These are phyloP conservation scores for Catamblyrhynchus diadema DNA, from an alignment of 2,797 vertebrate genomes.

Conservation along the genomic window DNA sequence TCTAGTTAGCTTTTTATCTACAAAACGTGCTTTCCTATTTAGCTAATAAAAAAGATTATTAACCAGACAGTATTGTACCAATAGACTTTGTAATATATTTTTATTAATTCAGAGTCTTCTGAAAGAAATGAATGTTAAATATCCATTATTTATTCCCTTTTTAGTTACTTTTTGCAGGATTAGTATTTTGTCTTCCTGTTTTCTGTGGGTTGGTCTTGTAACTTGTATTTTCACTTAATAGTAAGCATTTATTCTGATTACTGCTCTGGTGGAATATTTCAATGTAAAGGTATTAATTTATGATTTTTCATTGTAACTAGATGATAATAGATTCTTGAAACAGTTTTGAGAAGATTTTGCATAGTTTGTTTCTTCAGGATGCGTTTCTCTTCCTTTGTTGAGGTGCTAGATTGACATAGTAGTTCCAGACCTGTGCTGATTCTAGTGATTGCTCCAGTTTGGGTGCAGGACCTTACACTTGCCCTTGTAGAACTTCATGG, in stretches of 20 bases:
- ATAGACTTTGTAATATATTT: background rate
- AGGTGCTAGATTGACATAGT: background rate
- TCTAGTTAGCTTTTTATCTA: background rate
- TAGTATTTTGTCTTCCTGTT: background rate
- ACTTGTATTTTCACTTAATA: background rate
- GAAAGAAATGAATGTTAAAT: background rate
- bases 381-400: background rate
- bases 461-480: background rate
- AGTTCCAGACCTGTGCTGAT: background rate
- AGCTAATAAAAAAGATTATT: background rate
- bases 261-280: background rate
- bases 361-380: background rate
- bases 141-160: background rate
- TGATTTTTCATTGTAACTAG: background rate
- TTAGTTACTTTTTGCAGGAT: background rate
- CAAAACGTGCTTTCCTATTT: background rate
- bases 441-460: accelerated
- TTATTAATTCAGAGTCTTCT: background rate
- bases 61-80: background rate
- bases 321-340: background rate
- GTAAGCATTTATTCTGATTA: background rate
- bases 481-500: background rate
- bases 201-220: background rate
- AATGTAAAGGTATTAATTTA: background rate
- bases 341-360: background rate